Conservation (phyloP, 2,888 invertebrate species). For the Andricus quercusramuli region DNA sequence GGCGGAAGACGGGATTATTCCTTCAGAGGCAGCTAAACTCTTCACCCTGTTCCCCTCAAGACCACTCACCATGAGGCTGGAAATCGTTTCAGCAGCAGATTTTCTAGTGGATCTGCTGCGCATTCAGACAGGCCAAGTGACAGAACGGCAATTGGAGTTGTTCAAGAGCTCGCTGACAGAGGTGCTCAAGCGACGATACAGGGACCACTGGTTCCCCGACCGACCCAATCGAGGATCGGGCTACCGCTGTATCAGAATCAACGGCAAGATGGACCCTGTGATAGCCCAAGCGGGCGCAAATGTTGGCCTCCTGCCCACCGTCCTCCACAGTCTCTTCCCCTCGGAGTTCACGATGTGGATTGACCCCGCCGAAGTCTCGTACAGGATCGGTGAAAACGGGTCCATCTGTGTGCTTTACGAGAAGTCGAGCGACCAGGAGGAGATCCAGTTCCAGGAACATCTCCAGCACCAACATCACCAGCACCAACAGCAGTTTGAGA, state of each 20-base stretch:
- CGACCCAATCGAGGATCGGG: conserved; percentile 86
- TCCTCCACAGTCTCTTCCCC: conserved; percentile 82
- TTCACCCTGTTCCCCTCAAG: conserved; percentile 35
- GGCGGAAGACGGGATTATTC: conserved; percentile 18
- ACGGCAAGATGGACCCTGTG: conserved; percentile 86
- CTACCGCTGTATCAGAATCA: conserved; percentile 86
- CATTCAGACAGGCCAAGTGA: conserved; percentile 74
- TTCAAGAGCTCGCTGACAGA: conserved; percentile 79
- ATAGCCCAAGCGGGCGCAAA: conserved; percentile 84
- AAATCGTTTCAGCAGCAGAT: conserved; percentile 80
- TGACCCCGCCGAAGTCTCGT: conserved; percentile 86
- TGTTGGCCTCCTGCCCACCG: conserved; percentile 82
- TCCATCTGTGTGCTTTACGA: conserved; percentile 82
- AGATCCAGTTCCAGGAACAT: conserved; percentile 54
- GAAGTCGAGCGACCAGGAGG: conserved; percentile 69
- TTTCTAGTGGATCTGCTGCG: conserved; percentile 80
- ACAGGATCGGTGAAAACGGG: conserved; percentile 84
- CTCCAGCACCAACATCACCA: conserved; percentile 52
- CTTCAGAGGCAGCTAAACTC: not conserved
- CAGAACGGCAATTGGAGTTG: conserved; percentile 78
- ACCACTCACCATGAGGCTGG: conserved; percentile 77
- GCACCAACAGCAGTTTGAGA: conserved; percentile 74
- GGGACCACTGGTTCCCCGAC: conserved; percentile 88
- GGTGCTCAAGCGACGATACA: conserved; percentile 79
- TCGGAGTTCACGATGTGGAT: conserved; percentile 89